Conservation (phyloP, 37 sponge, comb jelly and placozoan species). For the Oscarella lobularis region DNA sequence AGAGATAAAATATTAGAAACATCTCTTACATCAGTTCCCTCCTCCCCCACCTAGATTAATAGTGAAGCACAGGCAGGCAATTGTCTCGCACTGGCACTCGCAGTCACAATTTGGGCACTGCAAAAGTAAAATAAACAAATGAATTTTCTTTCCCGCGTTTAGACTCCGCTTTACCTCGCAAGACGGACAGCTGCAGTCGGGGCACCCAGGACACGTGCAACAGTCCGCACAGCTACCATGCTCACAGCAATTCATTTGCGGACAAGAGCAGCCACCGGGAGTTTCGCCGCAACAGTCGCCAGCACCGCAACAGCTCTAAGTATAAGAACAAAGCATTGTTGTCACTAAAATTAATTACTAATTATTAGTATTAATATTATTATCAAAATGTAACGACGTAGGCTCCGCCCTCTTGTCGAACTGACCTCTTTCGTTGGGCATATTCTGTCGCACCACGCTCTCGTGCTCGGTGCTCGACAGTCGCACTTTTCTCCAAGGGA, state of each 20-base stretch:
- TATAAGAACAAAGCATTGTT: too few relatives aligned
- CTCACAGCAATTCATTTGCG: background rate
- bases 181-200: background rate
- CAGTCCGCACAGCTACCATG: background rate
- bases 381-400: too few relatives aligned
- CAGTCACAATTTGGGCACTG: background rate
- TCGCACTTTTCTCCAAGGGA: background rate
- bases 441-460: background rate
- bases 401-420: too few relatives aligned
- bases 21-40: too few relatives aligned
- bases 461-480: constrained; percentile 1
- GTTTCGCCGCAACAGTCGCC: background rate
- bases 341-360: too few relatives aligned
- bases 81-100: too few relatives aligned
- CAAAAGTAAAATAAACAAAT: too few relatives aligned
- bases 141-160: too few relatives aligned
- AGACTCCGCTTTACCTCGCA: background rate
- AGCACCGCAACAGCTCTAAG: background rate
- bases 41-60: too few relatives aligned
- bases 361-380: too few relatives aligned
- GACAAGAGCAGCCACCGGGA: background rate
- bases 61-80: too few relatives aligned
- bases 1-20: too few relatives aligned
- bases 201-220: background rate
- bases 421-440: background rate